phyloP scores from a whole-genome alignment of 2,888 invertebrate species.

The Phymatocera aterrima region DNA sequence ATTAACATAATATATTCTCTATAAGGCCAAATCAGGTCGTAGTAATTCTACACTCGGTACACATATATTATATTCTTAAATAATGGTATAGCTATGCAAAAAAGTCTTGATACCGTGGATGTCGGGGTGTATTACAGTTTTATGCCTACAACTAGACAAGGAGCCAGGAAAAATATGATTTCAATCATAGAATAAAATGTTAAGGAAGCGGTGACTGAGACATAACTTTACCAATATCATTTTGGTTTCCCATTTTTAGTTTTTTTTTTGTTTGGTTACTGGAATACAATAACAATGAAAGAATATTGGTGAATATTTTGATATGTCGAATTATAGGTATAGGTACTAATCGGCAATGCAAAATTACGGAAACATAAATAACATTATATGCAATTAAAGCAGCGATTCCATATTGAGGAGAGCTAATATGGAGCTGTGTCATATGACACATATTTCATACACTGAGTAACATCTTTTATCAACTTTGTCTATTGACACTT shows the following conservation, averaged over 20 bases:
- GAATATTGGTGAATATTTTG: conserved; percentile 10
- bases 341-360: background rate
- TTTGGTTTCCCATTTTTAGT: background rate
- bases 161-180: background rate
- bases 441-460: conserved; percentile 10
- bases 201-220: background rate
- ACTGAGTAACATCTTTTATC: conserved; percentile 5
- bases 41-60: background rate
- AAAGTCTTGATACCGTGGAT: background rate
- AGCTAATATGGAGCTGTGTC: background rate
- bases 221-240: background rate
- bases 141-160: no score
- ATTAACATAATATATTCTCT: conserved; percentile 51
- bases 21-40: conserved; percentile 49
- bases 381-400: conserved; percentile 13
- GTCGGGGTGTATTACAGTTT: background rate
- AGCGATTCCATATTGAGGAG: background rate
- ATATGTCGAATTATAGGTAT: conserved; percentile 16
- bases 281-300: background rate
- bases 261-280: background rate
- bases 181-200: background rate
- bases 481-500: conserved; percentile 22
- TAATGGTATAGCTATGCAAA: no score
- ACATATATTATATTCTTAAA: background rate
- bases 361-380: conserved; percentile 1